Evolutionary conservation across 2,797 vertebrate species (phyloP).

Genomic region (Lycodopsis pacificus): DNA sequence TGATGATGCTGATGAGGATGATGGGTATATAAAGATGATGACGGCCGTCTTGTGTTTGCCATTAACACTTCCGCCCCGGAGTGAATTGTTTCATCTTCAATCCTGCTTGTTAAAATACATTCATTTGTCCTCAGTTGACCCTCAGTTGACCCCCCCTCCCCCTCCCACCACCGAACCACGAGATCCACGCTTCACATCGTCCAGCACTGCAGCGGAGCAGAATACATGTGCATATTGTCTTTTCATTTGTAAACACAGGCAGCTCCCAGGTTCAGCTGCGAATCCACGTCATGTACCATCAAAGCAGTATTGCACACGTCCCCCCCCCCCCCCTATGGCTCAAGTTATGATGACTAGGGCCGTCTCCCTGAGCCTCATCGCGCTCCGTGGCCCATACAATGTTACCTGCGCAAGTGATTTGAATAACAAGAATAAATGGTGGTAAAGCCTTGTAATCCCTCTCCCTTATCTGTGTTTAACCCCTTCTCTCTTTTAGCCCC

Average conservation of each 20-base stretch:
- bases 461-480: slow-evolving; percentile 64
- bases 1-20: slow-evolving; percentile 66
- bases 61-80: slow-evolving; percentile 65
- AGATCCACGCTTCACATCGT: slow-evolving; percentile 43
- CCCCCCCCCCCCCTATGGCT: slow-evolving; percentile 62
- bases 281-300: slow-evolving; percentile 46
- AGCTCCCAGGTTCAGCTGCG: slow-evolving; percentile 43
- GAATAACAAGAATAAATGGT: slow-evolving; percentile 64
- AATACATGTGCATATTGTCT: slow-evolving; percentile 57
- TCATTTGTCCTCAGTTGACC: slow-evolving; percentile 77
- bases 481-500: slow-evolving; percentile 57
- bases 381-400: slow-evolving; percentile 49
- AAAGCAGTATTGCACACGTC: slow-evolving; percentile 66
- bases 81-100: slow-evolving; percentile 58
- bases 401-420: slow-evolving; percentile 63
- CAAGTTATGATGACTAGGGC: slow-evolving; percentile 41
- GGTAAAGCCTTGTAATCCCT: slow-evolving; percentile 67
- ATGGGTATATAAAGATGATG: slow-evolving; percentile 63
- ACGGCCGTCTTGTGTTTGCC: slow-evolving; percentile 63
- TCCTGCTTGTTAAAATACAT: slow-evolving; percentile 75
- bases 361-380: slow-evolving; percentile 42
- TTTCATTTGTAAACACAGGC: slow-evolving; percentile 56
- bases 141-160: not conserved
- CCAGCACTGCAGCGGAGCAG: slow-evolving; percentile 45
- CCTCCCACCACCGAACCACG: slow-evolving; percentile 38